phyloP scores from a whole-genome alignment of 2,113 vertebrate genomes.

The Sialia sialis region DNA sequence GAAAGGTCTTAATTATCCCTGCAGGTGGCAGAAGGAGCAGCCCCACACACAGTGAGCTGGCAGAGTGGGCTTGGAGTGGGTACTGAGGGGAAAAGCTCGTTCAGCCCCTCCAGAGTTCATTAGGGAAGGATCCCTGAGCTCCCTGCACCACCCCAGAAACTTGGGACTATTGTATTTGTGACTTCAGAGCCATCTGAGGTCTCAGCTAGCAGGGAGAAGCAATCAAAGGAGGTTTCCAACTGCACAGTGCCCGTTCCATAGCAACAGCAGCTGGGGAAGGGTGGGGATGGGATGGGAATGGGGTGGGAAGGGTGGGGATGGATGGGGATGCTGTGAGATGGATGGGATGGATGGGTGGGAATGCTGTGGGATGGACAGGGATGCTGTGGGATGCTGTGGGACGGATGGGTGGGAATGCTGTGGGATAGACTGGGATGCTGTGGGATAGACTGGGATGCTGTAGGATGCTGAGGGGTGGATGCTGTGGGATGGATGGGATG shows the following conservation, averaged over 20 bases:
- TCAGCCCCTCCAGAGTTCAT: neutral
- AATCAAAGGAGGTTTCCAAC: neutral
- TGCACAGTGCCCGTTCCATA: neutral
- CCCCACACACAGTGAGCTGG: neutral
- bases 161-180: neutral
- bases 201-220: neutral
- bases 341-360: neutral
- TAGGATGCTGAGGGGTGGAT: too few relatives aligned
- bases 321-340: neutral
- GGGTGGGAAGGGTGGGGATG: neutral
- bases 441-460: too few relatives aligned
- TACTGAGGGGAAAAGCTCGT: neutral
- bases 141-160: neutral
- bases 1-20: conserved; percentile 28
- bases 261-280: conserved; percentile 3
- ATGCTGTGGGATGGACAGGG: neutral
- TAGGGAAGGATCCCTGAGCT: neutral
- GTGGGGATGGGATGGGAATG: neutral
- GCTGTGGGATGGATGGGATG: too few relatives aligned
- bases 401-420: too few relatives aligned
- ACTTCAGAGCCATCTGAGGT: neutral
- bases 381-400: too few relatives aligned
- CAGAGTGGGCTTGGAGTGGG: neutral
- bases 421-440: too few relatives aligned
- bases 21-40: conserved; percentile 6